These are phyloP conservation scores for Agonopterix alstromeriana DNA, from an alignment of 2,888 invertebrate genomes.

Conservation along the genomic window DNA sequence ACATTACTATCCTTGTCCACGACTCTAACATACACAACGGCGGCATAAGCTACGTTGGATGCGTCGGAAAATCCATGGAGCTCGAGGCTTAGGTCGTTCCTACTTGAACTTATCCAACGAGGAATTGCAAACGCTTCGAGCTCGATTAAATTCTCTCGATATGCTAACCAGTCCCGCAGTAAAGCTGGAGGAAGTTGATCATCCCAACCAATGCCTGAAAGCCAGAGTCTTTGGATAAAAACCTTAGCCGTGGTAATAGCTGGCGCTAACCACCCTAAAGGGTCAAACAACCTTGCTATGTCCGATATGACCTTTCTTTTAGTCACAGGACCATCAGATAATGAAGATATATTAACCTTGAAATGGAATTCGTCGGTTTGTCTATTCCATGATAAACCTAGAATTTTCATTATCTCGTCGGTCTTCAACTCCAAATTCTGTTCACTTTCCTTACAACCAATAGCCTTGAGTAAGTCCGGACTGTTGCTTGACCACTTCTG, in stretches of 20 bases:
- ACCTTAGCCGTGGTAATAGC: constrained; percentile 9
- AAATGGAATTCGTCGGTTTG: constrained; percentile 7
- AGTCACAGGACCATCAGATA: constrained; percentile 1
- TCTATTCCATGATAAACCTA: constrained; percentile 19
- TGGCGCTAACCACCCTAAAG: constrained; percentile 14
- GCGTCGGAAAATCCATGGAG: constrained; percentile 6
- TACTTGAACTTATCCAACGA: not conserved
- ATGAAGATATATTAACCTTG: not conserved
- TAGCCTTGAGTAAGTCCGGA: not conserved
- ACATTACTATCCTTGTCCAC: too few relatives aligned
- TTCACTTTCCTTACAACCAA: not conserved
- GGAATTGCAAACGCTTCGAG: not conserved
- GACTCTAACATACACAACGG: constrained; percentile 3
- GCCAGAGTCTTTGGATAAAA: constrained; percentile 19
- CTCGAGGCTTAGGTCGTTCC: not conserved
- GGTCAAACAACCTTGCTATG: constrained; percentile 12
- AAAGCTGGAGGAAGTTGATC: constrained; percentile 10
- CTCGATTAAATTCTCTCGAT: constrained; percentile 5
- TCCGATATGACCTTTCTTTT: constrained; percentile 11
- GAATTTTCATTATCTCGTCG: constrained; percentile 15
- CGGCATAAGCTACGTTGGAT: constrained; percentile 11
- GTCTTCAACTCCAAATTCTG: constrained; percentile 9
- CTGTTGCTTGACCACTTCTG: constrained; percentile 8
- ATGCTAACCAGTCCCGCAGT: constrained; percentile 10
- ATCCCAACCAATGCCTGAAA: constrained; percentile 15